Percentiles rank a stretch among this genome's conserved stretches.
Evolutionary conservation across 2,888 invertebrate species (phyloP).

Genomic region (Cynaeus angustus): DNA sequence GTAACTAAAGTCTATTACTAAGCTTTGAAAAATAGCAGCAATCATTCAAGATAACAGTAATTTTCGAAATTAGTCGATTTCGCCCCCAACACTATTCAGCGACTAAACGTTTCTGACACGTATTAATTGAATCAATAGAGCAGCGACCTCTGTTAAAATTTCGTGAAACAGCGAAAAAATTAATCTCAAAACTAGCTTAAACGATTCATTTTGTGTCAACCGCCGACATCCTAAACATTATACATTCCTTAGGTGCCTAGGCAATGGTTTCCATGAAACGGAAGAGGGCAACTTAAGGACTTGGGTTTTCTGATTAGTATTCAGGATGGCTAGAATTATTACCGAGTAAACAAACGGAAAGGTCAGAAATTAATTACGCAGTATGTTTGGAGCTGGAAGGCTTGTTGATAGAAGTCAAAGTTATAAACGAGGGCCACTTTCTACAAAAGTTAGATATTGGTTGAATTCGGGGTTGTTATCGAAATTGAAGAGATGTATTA

Average conservation of each 20-base stretch:
- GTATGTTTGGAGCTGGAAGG: slow-evolving; percentile 6
- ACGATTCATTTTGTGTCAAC: background rate
- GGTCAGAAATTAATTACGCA: slow-evolving; percentile 39
- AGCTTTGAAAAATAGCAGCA: too few relatives aligned
- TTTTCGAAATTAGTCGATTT: too few relatives aligned
- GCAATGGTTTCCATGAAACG: slow-evolving; percentile 13
- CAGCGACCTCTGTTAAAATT: too few relatives aligned
- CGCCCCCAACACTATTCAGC: too few relatives aligned
- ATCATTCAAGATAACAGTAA: too few relatives aligned
- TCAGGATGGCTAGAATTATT: slow-evolving; percentile 33
- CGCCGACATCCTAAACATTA: background rate
- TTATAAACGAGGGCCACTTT: slow-evolving; percentile 9
- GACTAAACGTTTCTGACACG: too few relatives aligned
- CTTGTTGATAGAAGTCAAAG: slow-evolving; percentile 18
- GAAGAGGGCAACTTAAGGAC: slow-evolving; percentile 36
- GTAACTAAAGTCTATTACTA: too few relatives aligned
- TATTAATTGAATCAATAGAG: too few relatives aligned
- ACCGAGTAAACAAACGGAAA: slow-evolving; percentile 27
- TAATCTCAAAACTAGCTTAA: too few relatives aligned
- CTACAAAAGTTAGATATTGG: slow-evolving; percentile 28
- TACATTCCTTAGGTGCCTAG: background rate
- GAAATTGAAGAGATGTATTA: slow-evolving; percentile 40
- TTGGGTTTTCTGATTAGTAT: slow-evolving; percentile 29
- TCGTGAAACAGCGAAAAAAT: too few relatives aligned
- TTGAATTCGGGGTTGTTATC: slow-evolving; percentile 24